Percentiles rank a stretch among this genome's conserved stretches.
Conservation (phyloP, 2,888 invertebrate genomes). For the Acleris holmiana region DNA sequence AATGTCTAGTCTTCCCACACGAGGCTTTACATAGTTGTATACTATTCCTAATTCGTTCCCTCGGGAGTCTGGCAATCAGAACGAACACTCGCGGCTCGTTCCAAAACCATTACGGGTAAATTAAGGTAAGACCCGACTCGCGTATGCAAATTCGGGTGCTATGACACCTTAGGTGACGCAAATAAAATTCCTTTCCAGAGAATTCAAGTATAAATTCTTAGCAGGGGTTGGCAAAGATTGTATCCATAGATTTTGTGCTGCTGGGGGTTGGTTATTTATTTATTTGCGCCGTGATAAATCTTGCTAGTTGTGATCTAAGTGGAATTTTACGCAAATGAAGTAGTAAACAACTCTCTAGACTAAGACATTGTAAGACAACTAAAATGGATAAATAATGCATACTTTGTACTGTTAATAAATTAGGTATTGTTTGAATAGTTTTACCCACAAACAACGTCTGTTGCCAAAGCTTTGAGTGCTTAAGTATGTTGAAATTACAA, state of each 20-base stretch:
- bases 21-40: constrained; percentile 18
- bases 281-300: constrained; percentile 17
- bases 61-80: constrained; percentile 77
- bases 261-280: constrained; percentile 30
- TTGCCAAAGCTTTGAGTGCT: too few species aligned
- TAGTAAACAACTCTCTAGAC: not conserved
- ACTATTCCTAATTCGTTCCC: constrained; percentile 49
- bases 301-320: constrained; percentile 1
- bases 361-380: too few species aligned
- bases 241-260: constrained; percentile 20
- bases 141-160: constrained; percentile 60
- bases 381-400: too few species aligned
- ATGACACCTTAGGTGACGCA: constrained; percentile 43
- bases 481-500: too few species aligned
- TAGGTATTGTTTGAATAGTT: too few species aligned
- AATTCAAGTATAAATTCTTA: constrained; percentile 31
- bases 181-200: constrained; percentile 39
- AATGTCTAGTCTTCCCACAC: not conserved
- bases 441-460: too few species aligned
- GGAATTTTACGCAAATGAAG: not conserved
- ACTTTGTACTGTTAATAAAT: too few species aligned
- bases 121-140: constrained; percentile 69
- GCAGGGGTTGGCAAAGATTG: constrained; percentile 24
- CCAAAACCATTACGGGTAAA: constrained; percentile 77
- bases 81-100: constrained; percentile 68